Conservation (phyloP, 2,113 vertebrate species). For the Carassius carassius region DNA sequence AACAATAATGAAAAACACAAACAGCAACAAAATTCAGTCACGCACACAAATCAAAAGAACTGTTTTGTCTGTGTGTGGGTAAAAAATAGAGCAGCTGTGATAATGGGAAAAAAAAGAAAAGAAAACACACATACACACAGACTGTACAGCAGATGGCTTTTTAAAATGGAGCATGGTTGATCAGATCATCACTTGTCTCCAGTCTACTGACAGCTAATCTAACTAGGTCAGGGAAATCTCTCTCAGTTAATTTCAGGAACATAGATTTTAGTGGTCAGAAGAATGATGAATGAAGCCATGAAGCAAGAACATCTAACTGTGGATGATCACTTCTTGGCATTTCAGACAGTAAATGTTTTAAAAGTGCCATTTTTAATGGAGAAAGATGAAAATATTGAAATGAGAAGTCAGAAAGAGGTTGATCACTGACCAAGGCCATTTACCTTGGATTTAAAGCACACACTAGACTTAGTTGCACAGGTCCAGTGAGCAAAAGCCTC, state of each 20-base stretch:
- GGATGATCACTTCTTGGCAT: background rate
- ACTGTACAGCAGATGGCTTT: background rate
- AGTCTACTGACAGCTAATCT: conserved; percentile 24
- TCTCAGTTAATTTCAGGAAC: conserved; percentile 17
- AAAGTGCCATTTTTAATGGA: background rate
- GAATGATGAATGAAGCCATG: background rate
- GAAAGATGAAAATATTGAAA: background rate
- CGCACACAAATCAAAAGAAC: background rate
- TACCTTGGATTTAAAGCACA: background rate
- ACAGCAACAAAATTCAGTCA: background rate
- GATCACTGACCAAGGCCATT: background rate
- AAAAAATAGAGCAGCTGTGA: background rate
- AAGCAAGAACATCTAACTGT: background rate
- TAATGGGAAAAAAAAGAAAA: background rate
- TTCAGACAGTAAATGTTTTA: background rate
- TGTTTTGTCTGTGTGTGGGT: background rate
- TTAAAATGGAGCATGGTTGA: conserved; percentile 1
- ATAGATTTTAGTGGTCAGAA: background rate
- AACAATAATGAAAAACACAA: background rate
- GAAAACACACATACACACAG: background rate
- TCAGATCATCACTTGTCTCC: conserved; percentile 5
- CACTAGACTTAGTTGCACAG: background rate
- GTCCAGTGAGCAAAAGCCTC: background rate
- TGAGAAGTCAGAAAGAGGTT: background rate
- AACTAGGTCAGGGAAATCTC: background rate